Conservation (phyloP, 2,113 vertebrate genomes). For the Phycodurus eques region DNA sequence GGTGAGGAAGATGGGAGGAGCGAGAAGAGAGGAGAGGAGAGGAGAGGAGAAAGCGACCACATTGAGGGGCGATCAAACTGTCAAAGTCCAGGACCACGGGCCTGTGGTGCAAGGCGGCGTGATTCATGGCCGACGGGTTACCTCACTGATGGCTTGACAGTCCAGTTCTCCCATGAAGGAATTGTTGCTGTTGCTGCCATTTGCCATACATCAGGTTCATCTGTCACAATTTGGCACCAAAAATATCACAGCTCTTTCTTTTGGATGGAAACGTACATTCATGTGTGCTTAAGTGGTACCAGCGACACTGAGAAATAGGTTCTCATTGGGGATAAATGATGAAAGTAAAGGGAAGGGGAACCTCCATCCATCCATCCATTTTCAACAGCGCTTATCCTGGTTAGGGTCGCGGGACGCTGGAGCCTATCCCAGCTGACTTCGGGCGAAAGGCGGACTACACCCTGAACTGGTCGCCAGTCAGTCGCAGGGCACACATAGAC, state of each 20-base stretch:
- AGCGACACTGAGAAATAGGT: conserved; percentile 11
- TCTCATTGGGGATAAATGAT: background rate
- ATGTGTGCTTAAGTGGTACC: background rate
- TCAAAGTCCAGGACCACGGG: conserved; percentile 1
- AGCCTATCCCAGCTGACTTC: no score
- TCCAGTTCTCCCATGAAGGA: conserved; percentile 3
- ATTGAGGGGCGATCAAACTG: conserved; percentile 10
- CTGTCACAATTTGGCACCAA: conserved; percentile 27
- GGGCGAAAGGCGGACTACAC: no score
- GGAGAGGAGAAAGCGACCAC: background rate
- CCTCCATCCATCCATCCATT: no score
- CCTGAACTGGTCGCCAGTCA: no score
- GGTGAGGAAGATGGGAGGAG: conserved; percentile 9
- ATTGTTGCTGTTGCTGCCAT: conserved; percentile 6
- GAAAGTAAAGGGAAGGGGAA: background rate
- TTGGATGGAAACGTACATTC: conserved; percentile 37
- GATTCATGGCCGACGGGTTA: conserved; percentile 5
- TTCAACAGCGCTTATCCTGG: no score
- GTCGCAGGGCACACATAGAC: no score
- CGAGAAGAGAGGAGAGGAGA: conserved; percentile 1
- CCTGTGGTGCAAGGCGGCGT: background rate
- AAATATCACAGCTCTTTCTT: conserved; percentile 58
- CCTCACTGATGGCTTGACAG: conserved; percentile 6
- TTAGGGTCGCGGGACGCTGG: no score
- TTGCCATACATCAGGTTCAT: conserved; percentile 7